Base-by-base conservation (phyloP, 2,888 invertebrate species). In the Petrolisthes cinctipes region DNA sequence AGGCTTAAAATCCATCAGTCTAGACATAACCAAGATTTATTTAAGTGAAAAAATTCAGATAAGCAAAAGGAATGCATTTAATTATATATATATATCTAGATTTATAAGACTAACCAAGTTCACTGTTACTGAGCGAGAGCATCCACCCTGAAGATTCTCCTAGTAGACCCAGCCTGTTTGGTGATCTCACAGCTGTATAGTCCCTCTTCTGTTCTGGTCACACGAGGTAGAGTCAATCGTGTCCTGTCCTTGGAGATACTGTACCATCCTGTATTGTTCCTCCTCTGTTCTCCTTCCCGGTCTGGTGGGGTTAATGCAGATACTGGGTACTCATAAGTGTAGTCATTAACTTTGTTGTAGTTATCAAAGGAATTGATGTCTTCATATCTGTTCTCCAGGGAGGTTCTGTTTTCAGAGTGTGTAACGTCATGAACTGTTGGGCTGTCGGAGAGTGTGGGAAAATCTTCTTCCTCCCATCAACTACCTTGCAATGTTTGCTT, bases 131-230 rank as follows among this genome's bases (percentile, higher is more conserved):
- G n/a, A n/a, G 86, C 89, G 17, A 89, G 71, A 5, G 79, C 83
- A 83, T 89, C 82, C 51, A 89, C 75, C 51, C 80, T 86, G 68
- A 89, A 89, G n/a, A 83, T 86, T 68, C 75, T 86, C 68, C 78
- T 83, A 5, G 83, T 79, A 9, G 61, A 9, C n/a, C 89, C 89
- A 37, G 89, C 89, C 79, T 81, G 73, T 68, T 89, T 89, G 6
- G 73, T 53, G 51, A 89, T 86, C 68, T 86, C 83, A 76, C 89
- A 89, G 5, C 80, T 83, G 66, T 86, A 89, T 7, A 83, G 37
- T 17, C 89, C 89, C n/a, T 86, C 89, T 54, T 83, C 83, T 7
- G 57, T 73, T 51, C 80, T 57, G 11, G 76, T 89, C 6, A 89
- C 80, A 20, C 61, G 71, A 37, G 83, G 89, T n/a, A 89, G 54